phyloP scores from a whole-genome alignment of 2,888 invertebrate genomes.

The Acholoe squamosa region DNA sequence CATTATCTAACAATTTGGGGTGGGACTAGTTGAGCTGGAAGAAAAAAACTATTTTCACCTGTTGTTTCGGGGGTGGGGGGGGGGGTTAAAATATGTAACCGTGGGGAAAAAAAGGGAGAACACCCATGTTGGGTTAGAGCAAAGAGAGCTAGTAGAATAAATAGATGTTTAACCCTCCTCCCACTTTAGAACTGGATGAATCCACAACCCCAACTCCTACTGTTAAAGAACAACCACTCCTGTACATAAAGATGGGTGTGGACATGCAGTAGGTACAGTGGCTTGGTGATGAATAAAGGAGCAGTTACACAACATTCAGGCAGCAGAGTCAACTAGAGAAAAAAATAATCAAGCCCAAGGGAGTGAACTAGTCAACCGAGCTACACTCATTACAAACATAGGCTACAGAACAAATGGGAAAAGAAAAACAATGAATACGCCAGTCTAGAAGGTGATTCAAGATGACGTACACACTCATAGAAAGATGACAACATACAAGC shows the following conservation, averaged over 20 bases:
- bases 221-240: too few species aligned
- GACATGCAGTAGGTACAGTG: background rate
- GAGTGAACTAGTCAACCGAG: conserved; percentile 59
- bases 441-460: background rate
- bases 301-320: conserved; percentile 42
- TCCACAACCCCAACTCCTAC: too few species aligned
- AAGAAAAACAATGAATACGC: conserved; percentile 4
- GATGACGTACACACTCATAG: background rate
- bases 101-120: too few species aligned
- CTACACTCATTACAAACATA: conserved; percentile 30
- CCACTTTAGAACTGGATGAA: too few species aligned
- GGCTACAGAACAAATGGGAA: conserved; percentile 22
- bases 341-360: conserved; percentile 53
- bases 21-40: too few species aligned
- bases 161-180: too few species aligned
- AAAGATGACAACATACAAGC: conserved; percentile 38
- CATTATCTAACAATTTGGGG: too few species aligned
- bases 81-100: too few species aligned
- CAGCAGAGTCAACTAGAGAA: conserved; percentile 59
- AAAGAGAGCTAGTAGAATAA: too few species aligned
- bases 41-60: too few species aligned
- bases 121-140: too few species aligned
- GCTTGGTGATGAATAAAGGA: background rate
- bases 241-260: background rate
- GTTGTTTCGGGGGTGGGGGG: too few species aligned